Evolutionary conservation across 2,888 invertebrate genomes (phyloP), one percentile per base, ranked within the genome.

Genomic region (Meteorus cinctellus): DNA sequence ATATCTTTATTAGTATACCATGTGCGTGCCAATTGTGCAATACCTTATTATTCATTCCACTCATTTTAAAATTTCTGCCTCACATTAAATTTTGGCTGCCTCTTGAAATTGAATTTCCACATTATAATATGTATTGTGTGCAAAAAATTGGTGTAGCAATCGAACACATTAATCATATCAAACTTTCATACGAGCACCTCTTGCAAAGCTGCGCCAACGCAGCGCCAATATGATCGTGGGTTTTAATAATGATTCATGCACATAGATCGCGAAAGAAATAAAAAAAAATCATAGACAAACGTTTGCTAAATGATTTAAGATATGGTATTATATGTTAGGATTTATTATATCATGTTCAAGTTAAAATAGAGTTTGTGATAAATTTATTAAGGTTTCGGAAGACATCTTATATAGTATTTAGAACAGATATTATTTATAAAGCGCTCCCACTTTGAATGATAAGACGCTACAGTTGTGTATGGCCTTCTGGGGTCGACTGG

Each of bases 401-500:
- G 41, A 41, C 8, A 41, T 41, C 8, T 41, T 41, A 41, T 12
- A 41, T 12, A 12, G 41, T 12, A 41, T 41, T 41, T 41, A 41
- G 41, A 41, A 8, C 62, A 62, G 29, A 62, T 27, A 27, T 12
- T 24, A 62, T 62, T 62, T 29, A 62, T 62, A 62, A 62, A 62
- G 29, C 62, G 19, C 29, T 14, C 14, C 27, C 29, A 31, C 31
- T 48, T 63, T 67, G 62, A 67, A 55, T 41, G 24, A 63, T 51
- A 51, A 65, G 74, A 71, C 55, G 27, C 36, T 36, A 62, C 68
- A 70, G 19, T 59, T 16, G 27, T 66, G 66, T 24, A 51, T 36
- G 72, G 71, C 67, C 36, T 68, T 74, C 74, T 29, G 55, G 81
- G 81, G 79, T 81, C 84, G 81, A 85, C 85, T 85, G 84, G 82